Base-by-base conservation (phyloP, 2,888 invertebrate genomes). In the Megastigmus dorsalis region DNA sequence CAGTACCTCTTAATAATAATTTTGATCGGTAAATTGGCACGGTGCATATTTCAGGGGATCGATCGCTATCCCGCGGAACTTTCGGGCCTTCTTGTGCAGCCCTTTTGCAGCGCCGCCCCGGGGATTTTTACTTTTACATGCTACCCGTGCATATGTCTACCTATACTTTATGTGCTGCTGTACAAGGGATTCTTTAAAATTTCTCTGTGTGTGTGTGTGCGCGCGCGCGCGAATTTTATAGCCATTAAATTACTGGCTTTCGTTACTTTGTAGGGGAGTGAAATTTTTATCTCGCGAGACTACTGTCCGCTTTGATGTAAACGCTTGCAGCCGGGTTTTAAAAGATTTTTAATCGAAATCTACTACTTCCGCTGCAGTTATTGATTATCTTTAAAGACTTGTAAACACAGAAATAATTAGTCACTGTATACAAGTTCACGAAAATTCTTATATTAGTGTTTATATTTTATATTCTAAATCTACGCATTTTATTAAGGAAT, bases 1-100 rank as follows among this genome's bases (percentile, higher is more conserved):
- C n/a, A 83, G 81, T 84, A 85, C 84, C 86, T 86, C 85, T 86
- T 86, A 86, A 86, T 86, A 86, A 86, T 85, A 86, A 86, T 86
- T 86, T 86, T 83, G 86, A 86, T 86, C 86, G 83, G 85, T 82
- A 85, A 86, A 86, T 86, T 86, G 86, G 83, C 81, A 82, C 81
- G 84, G 83, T 82, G 85, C 84, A 86, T 85, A 84, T 84, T 86
- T 85, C 83, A 81, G 82, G 67, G 80, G 57, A 78, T 82, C 83
- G 86, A 86, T 86, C 85, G 83, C 85, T 86, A 86, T 86, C 86
- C 85, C 82, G 82, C 81, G 81, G 83, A 85, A 83, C 79, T 82
- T 83, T 84, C 79, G 80, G 82, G 78, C 82, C 81, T 80, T 79
- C 78, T 76, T 79, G 79, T 72, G 76, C 55, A 66, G 77, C 80